Conservation (phyloP, 2,797 vertebrate species). For the Loris lydekkerianus region DNA sequence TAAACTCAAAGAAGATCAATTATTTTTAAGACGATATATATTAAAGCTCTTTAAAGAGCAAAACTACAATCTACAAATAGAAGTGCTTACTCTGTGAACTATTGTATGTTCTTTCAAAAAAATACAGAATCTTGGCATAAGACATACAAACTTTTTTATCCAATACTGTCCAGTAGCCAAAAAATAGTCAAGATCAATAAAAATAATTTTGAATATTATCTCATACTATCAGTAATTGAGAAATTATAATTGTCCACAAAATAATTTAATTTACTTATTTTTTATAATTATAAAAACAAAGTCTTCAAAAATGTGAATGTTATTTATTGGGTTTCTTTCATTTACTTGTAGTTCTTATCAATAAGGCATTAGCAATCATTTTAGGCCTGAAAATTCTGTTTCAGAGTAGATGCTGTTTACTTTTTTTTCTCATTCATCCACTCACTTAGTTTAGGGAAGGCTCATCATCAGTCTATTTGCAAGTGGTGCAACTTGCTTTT, state of each 20-base stretch:
- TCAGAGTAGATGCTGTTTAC: neutral
- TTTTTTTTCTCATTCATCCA: neutral
- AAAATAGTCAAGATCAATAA: neutral
- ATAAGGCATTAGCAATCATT: neutral
- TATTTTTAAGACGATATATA: neutral
- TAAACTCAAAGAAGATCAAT: neutral
- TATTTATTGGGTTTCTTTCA: neutral
- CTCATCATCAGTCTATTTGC: neutral
- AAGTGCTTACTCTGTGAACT: neutral
- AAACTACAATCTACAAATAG: neutral
- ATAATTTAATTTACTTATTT: neutral
- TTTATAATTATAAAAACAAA: neutral
- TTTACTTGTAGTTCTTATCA: slow-evolving; percentile 20
- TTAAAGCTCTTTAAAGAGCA: neutral
- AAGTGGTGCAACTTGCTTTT: neutral
- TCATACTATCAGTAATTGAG: neutral
- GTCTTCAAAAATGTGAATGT: neutral
- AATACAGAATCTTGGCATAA: neutral
- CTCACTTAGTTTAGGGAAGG: neutral
- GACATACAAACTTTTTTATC: neutral
- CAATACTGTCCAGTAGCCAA: neutral
- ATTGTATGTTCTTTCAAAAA: neutral
- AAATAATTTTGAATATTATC: slow-evolving; percentile 34
- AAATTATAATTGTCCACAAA: neutral
- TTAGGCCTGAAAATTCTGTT: neutral